These are phyloP conservation scores for Theonella swinhoei DNA, from an alignment of 37 sponge, comb jelly and placozoan genomes.

Conservation along the genomic window DNA sequence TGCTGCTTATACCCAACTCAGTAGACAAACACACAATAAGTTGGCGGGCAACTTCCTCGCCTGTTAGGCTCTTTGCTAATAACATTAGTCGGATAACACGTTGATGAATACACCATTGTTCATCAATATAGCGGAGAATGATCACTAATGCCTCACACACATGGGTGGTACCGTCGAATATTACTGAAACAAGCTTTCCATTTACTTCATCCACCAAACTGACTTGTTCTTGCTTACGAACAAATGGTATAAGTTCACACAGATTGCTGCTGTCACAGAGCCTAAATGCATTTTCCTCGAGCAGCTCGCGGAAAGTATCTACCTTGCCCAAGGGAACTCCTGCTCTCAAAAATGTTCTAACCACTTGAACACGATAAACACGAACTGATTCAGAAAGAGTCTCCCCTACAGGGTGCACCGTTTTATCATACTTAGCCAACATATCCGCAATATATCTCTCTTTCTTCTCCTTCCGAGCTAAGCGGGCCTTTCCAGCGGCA, in stretches of 20 bases:
- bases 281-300: slow-evolving; percentile 24
- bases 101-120: slow-evolving; percentile 14
- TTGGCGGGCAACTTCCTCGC: slow-evolving; percentile 29
- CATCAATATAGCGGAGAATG: slow-evolving; percentile 26
- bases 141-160: slow-evolving; percentile 32
- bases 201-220: background rate
- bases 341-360: slow-evolving; percentile 32
- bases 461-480: background rate
- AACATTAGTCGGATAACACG: slow-evolving; percentile 31
- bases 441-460: slow-evolving; percentile 22
- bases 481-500: slow-evolving; percentile 22
- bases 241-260: slow-evolving; percentile 13
- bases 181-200: slow-evolving; percentile 16
- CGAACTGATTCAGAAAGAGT: slow-evolving; percentile 29
- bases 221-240: slow-evolving; percentile 3
- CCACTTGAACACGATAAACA: slow-evolving; percentile 34
- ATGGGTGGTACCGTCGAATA: no score
- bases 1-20: background rate
- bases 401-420: slow-evolving; percentile 24
- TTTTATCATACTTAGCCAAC: slow-evolving; percentile 12
- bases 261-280: background rate
- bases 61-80: slow-evolving; percentile 31
- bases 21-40: slow-evolving; percentile 2
- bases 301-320: slow-evolving; percentile 4
- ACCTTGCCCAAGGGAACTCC: slow-evolving; percentile 43